Conservation (phyloP, 2,797 vertebrate genomes). For the Emydoidea blandingii region DNA sequence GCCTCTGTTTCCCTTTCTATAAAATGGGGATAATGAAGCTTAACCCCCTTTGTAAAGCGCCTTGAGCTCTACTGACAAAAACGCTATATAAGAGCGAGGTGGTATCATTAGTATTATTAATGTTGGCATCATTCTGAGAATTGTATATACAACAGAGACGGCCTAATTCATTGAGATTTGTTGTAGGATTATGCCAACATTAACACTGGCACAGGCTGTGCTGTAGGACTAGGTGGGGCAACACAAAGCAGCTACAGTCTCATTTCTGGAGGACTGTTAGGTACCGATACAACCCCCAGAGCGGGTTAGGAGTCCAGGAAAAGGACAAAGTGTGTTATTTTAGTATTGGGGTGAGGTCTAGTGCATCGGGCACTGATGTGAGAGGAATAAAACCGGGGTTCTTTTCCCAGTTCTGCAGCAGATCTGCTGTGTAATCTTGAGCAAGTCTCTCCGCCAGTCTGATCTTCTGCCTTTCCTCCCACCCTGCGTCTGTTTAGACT, state of each 20-base stretch:
- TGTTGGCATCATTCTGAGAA: background rate
- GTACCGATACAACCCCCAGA: background rate
- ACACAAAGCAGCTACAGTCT: background rate
- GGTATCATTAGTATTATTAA: background rate
- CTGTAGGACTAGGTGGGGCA: background rate
- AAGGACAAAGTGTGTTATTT: background rate
- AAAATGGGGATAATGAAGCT: too few relatives aligned
- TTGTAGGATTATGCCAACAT: background rate
- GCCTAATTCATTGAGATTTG: background rate
- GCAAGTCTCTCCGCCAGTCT: background rate
- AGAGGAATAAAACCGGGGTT: background rate
- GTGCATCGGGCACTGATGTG: background rate
- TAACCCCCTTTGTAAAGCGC: too few relatives aligned
- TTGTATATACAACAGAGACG: background rate
- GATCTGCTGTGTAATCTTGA: background rate
- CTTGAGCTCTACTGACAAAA: too few relatives aligned
- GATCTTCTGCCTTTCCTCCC: background rate
- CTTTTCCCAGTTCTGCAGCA: background rate
- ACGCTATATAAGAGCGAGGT: too few relatives aligned
- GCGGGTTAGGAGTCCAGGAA: background rate
- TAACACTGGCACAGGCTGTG: background rate
- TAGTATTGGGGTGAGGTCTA: background rate
- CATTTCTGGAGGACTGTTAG: background rate
- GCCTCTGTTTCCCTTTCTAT: too few relatives aligned
- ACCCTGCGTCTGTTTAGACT: rapidly evolving